Percentiles rank a stretch among this genome's conserved stretches.
Evolutionary conservation across 2,797 vertebrate genomes (phyloP).

Genomic region (Sandelia bainsii): DNA sequence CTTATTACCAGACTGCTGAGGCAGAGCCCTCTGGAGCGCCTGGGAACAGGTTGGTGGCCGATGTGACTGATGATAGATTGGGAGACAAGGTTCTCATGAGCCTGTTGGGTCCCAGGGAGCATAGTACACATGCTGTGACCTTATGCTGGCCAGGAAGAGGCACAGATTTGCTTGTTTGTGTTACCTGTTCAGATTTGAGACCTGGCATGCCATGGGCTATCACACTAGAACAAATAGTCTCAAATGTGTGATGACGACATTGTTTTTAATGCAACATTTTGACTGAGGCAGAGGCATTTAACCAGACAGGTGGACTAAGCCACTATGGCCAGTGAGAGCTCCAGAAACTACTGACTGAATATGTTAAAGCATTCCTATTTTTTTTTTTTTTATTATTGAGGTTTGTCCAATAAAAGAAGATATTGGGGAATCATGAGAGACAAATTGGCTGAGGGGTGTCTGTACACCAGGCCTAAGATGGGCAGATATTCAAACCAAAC

Average conservation of each 20-base stretch:
- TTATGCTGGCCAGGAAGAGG: background rate
- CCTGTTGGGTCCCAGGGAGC: background rate
- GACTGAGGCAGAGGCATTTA: too few species aligned
- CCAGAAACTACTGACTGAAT: too few species aligned
- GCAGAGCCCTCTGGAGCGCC: slow-evolving; percentile 92
- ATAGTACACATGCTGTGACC: background rate
- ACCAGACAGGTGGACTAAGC: too few species aligned
- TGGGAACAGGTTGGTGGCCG: slow-evolving; percentile 90
- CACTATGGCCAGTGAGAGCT: too few species aligned
- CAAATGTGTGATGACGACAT: background rate
- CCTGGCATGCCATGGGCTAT: background rate
- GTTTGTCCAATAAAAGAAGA: background rate
- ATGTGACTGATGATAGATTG: slow-evolving; percentile 31
- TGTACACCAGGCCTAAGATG: background rate
- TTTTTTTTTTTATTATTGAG: too few species aligned
- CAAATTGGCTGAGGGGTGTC: background rate
- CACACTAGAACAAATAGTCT: too few species aligned
- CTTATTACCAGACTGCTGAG: slow-evolving; percentile 91
- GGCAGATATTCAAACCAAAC: background rate
- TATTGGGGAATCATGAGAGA: background rate
- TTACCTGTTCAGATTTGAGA: background rate
- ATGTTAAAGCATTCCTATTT: too few species aligned
- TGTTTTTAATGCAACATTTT: background rate
- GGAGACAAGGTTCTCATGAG: background rate
- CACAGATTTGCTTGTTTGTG: background rate